Percentiles rank a stretch among this genome's conserved stretches.
Conservation (phyloP, 2,113 vertebrate genomes). For the Leucoraja erinaceus region DNA sequence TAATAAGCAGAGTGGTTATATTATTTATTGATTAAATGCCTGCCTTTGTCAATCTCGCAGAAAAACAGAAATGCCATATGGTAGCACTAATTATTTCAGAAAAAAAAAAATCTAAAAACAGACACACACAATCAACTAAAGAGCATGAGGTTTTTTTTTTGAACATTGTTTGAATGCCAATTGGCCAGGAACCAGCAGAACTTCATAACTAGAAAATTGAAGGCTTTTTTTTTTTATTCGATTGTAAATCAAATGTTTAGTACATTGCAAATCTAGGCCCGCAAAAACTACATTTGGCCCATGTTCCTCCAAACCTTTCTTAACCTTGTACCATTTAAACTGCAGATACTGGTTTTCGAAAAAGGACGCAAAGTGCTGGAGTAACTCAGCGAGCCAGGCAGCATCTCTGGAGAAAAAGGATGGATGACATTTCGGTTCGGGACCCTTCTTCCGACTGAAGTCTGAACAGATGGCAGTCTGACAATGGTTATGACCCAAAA, state of each 20-base stretch:
- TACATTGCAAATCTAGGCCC: neutral
- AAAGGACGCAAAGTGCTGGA: too few relatives aligned
- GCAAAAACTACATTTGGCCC: too few relatives aligned
- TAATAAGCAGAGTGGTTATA: constrained; percentile 24
- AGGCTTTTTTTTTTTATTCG: neutral
- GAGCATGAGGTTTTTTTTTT: constrained; percentile 9
- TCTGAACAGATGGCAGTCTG: too few relatives aligned
- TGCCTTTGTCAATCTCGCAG: neutral
- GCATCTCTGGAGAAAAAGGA: too few relatives aligned
- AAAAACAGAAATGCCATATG: constrained; percentile 1
- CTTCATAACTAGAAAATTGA: neutral
- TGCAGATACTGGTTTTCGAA: too few relatives aligned
- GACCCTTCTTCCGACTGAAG: too few relatives aligned
- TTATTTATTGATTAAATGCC: constrained; percentile 30
- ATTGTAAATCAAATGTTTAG: constrained; percentile 2
- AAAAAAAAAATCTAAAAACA: constrained; percentile 16
- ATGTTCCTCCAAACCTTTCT: too few relatives aligned
- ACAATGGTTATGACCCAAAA: too few relatives aligned
- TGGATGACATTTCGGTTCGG: too few relatives aligned
- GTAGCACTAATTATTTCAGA: neutral
- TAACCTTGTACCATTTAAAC: too few relatives aligned
- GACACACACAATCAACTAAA: constrained; percentile 3
- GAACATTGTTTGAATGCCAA: neutral
- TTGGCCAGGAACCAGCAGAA: neutral
- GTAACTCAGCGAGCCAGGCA: too few relatives aligned